A percentile compares a stretch with the other conserved stretches of the same genome.
phyloP scores from a whole-genome alignment of 2,888 invertebrate species.

The Cataglyphis livida region DNA sequence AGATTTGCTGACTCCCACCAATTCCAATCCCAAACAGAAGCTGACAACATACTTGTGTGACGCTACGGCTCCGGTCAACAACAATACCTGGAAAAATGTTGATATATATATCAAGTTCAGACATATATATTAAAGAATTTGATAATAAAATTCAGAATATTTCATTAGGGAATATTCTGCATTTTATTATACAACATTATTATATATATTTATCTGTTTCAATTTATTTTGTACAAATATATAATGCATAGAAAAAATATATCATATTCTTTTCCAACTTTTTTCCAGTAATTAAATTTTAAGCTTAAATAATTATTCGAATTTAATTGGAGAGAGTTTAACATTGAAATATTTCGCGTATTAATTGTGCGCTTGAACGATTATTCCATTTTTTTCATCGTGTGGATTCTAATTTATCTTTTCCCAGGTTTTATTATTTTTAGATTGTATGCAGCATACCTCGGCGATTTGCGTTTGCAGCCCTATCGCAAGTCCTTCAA shows the following conservation, averaged over 20 bases:
- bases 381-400: background rate
- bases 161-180: background rate
- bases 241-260: background rate
- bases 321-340: background rate
- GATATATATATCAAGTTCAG: background rate
- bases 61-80: constrained; percentile 90
- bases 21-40: constrained; percentile 92
- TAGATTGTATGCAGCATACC: constrained; percentile 84
- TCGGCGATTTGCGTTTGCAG: constrained; percentile 89
- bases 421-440: background rate
- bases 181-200: background rate
- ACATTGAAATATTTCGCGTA: background rate
- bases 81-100: constrained; percentile 87
- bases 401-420: background rate
- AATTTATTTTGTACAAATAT: constrained; percentile 11
- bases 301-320: constrained; percentile 11
- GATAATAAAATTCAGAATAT: constrained; percentile 8
- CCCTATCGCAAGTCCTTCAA: constrained; percentile 94
- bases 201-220: background rate
- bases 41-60: constrained; percentile 94
- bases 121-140: background rate
- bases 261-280: background rate
- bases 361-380: background rate
- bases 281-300: background rate
- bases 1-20: constrained; percentile 87